These are phyloP conservation scores for Junco hyemalis DNA, from an alignment of 2,113 vertebrate species.

Conservation along the genomic window DNA sequence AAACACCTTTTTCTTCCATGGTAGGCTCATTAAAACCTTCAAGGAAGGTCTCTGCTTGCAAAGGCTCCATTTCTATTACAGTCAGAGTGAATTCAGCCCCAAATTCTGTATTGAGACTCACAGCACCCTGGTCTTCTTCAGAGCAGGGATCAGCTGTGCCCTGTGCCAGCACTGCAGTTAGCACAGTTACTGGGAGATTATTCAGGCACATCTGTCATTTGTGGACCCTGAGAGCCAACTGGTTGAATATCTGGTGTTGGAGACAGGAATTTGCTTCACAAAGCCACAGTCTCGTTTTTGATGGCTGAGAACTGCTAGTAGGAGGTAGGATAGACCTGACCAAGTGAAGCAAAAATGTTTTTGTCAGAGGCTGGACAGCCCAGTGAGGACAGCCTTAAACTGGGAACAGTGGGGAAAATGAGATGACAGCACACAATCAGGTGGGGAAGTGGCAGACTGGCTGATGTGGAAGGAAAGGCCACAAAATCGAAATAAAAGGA, in stretches of 20 bases:
- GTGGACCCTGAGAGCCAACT: background rate
- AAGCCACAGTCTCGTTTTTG: background rate
- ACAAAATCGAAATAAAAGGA: background rate
- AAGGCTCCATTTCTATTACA: background rate
- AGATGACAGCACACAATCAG: background rate
- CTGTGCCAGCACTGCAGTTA: background rate
- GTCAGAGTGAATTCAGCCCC: background rate
- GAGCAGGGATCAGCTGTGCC: background rate
- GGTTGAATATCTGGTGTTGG: background rate
- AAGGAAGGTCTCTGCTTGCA: background rate
- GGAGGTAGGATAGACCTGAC: background rate
- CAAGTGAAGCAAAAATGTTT: background rate
- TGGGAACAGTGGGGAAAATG: background rate
- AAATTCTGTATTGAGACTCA: background rate
- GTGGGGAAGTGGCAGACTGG: background rate
- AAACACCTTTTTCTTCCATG: background rate
- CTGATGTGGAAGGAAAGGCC: background rate
- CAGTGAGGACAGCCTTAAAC: background rate
- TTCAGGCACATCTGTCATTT: background rate
- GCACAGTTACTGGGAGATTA: background rate
- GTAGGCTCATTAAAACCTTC: background rate
- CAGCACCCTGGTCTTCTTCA: background rate
- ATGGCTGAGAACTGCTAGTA: background rate
- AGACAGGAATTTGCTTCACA: background rate
- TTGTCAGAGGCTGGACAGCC: background rate